These are phyloP conservation scores for Platycheirus albimanus DNA, from an alignment of 2,888 invertebrate species.

Conservation along the genomic window DNA sequence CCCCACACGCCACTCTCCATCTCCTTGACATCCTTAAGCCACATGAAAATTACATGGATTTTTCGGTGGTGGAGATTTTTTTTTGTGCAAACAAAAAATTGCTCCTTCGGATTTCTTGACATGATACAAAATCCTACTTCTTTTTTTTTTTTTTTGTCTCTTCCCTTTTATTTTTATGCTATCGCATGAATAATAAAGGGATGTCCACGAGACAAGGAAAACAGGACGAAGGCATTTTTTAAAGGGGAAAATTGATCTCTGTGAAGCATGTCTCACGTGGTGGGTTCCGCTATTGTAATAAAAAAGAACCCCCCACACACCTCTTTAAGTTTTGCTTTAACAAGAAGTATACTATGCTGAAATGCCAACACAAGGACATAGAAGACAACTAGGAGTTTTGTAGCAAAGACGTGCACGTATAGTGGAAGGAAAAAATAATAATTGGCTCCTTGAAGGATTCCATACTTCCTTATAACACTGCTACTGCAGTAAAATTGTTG, in stretches of 20 bases:
- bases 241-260: constrained; percentile 63
- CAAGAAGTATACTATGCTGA: neutral
- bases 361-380: constrained; percentile 13
- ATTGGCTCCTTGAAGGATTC: constrained; percentile 73
- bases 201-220: constrained; percentile 61
- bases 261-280: constrained; percentile 60
- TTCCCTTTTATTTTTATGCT: constrained; percentile 4
- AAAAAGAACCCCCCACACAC: constrained; percentile 1
- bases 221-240: constrained; percentile 59
- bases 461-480: constrained; percentile 49
- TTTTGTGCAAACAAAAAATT: constrained; percentile 55
- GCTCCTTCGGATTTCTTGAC: constrained; percentile 64
- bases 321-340: constrained; percentile 15
- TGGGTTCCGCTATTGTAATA: constrained; percentile 15
- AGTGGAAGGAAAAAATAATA: constrained; percentile 48
- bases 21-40: constrained; percentile 68
- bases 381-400: constrained; percentile 1
- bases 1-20: constrained; percentile 42
- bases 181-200: constrained; percentile 63
- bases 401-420: constrained; percentile 40
- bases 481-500: constrained; percentile 39
- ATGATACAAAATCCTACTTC: constrained; percentile 47
- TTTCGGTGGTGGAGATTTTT: constrained; percentile 42
- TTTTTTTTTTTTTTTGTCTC: too few relatives aligned
- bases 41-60: constrained; percentile 73